Percentiles rank a stretch among this genome's conserved stretches.
Conservation (phyloP, 2,113 vertebrate genomes). For the Ranitomeya variabilis region DNA sequence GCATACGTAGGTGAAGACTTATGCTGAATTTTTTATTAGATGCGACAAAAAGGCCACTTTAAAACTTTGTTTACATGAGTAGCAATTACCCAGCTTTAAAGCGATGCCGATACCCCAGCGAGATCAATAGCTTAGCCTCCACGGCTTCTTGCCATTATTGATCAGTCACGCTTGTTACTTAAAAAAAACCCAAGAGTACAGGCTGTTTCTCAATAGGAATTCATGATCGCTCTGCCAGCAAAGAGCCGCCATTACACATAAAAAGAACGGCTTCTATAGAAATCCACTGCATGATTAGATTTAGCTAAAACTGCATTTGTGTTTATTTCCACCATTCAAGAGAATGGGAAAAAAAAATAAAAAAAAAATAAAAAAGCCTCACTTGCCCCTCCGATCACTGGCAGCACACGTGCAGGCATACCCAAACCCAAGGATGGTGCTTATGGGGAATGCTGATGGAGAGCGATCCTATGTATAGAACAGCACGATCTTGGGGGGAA, state of each 20-base stretch:
- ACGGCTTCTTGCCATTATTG: slow-evolving; percentile 1
- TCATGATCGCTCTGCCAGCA: neutral
- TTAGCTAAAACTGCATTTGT: neutral
- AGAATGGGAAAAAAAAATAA: neutral
- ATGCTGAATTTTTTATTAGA: slow-evolving; percentile 7
- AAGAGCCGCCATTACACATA: neutral
- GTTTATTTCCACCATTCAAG: neutral
- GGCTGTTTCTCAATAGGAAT: neutral
- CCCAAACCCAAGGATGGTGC: too few relatives aligned
- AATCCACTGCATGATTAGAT: neutral
- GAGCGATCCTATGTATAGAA: too few relatives aligned
- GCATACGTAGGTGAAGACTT: neutral
- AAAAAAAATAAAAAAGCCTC: neutral
- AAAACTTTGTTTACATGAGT: slow-evolving; percentile 7
- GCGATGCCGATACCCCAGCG: neutral
- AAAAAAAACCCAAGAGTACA: neutral
- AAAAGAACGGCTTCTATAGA: neutral
- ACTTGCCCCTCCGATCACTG: neutral
- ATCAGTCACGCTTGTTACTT: slow-evolving; percentile 10
- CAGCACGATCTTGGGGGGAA: too few relatives aligned
- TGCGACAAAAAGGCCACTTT: slow-evolving; percentile 4
- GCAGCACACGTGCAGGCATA: neutral
- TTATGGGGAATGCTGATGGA: too few relatives aligned
- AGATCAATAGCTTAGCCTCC: neutral
- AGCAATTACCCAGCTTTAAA: slow-evolving; percentile 10